Conservation (phyloP, 37 sponge, comb jelly and placozoan genomes). For the Halichondria panicea region DNA sequence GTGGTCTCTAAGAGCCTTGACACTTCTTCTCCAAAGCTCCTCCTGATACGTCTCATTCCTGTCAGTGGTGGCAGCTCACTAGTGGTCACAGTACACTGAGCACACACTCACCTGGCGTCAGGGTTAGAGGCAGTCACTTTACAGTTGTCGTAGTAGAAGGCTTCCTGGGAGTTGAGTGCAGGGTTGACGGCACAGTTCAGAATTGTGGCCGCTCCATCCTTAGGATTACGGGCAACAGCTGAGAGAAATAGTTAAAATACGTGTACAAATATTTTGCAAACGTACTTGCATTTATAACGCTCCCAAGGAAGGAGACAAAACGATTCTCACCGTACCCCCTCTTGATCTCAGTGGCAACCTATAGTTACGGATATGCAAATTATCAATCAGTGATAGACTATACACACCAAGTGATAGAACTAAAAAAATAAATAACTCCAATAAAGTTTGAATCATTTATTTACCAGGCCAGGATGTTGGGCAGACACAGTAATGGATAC, state of each 20-base stretch:
- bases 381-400: neutral
- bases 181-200: constrained; percentile 82
- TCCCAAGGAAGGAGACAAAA: too few relatives aligned
- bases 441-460: neutral
- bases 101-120: neutral
- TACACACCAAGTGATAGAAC: neutral
- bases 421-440: too few relatives aligned
- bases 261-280: too few relatives aligned
- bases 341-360: constrained; percentile 39
- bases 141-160: constrained; percentile 57
- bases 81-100: neutral
- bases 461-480: constrained; percentile 58
- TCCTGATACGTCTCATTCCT: constrained; percentile 60
- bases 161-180: constrained; percentile 51
- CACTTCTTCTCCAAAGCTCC: constrained; percentile 54
- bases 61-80: too few relatives aligned
- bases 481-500: constrained; percentile 58
- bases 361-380: neutral
- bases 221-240: constrained; percentile 8
- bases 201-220: constrained; percentile 55
- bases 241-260: neutral
- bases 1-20: constrained; percentile 30
- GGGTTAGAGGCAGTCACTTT: neutral
- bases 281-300: neutral
- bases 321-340: too few relatives aligned